phyloP scores from a whole-genome alignment of 2,113 vertebrate genomes.

The Crotalus horridus region DNA sequence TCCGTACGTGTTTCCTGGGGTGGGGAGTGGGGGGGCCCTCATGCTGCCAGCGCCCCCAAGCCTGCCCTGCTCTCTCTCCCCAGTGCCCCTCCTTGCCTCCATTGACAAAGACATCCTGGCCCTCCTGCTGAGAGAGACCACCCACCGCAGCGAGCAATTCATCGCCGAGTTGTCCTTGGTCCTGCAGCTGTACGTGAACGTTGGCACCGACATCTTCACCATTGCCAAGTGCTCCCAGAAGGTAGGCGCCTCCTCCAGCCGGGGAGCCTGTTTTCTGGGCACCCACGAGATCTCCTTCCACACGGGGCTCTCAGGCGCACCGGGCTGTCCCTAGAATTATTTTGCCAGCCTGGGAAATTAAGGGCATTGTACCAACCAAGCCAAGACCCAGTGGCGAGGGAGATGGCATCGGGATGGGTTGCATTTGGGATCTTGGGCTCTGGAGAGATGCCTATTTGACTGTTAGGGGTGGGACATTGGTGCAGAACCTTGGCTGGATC shows the following conservation, averaged over 20 bases:
- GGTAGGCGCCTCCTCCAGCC: slow-evolving; percentile 56
- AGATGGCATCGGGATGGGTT: background rate
- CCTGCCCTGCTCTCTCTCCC: background rate
- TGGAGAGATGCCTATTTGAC: background rate
- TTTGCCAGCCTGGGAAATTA: background rate
- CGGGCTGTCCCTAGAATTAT: background rate
- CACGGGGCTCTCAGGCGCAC: rapidly evolving
- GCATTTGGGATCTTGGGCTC: background rate
- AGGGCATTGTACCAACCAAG: background rate
- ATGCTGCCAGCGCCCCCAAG: no score
- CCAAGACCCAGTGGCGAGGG: background rate
- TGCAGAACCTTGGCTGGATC: background rate
- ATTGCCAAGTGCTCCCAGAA: slow-evolving; percentile 66
- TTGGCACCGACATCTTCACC: slow-evolving; percentile 59
- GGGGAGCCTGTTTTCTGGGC: no score
- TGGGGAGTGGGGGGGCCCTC: background rate
- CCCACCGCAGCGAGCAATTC: slow-evolving; percentile 57
- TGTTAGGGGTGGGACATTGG: background rate
- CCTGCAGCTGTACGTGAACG: slow-evolving; percentile 52
- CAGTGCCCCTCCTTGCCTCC: slow-evolving; percentile 64
- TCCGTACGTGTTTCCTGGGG: slow-evolving; percentile 58
- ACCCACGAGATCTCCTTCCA: background rate
- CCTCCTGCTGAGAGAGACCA: slow-evolving; percentile 62
- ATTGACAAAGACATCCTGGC: slow-evolving; percentile 62
- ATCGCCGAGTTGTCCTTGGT: slow-evolving; percentile 61